Conservation (phyloP, 2,797 vertebrate species). For the Aldrovandia affinis region DNA sequence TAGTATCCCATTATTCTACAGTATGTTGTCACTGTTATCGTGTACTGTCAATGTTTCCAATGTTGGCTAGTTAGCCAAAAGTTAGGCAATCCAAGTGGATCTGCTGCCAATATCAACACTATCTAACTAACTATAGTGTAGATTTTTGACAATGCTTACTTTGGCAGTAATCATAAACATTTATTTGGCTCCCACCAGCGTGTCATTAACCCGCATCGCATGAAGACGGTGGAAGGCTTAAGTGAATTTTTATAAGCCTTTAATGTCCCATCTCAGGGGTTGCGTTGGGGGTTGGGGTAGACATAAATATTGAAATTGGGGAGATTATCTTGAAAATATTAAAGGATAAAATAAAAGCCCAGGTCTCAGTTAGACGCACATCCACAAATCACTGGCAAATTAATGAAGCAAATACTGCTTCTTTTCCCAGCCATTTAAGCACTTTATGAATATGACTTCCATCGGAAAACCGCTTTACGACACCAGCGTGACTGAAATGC, state of each 20-base stretch:
- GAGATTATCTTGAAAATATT: neutral
- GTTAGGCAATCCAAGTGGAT: neutral
- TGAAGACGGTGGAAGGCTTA: neutral
- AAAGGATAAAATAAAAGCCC: neutral
- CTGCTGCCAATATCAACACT: slow-evolving; percentile 1
- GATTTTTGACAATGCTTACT: neutral
- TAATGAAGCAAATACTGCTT: neutral
- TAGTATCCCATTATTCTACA: neutral
- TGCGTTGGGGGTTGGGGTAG: neutral
- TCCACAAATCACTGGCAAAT: neutral
- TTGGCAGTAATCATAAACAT: neutral
- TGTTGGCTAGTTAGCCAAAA: neutral
- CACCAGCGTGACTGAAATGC: neutral
- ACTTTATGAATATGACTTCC: neutral
- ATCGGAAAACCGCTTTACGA: neutral
- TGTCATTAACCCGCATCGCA: neutral
- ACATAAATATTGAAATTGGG: neutral
- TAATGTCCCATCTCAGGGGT: neutral
- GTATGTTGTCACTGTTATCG: neutral
- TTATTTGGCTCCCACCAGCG: neutral
- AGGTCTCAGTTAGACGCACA: neutral
- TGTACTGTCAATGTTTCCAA: neutral
- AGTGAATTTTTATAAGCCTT: neutral
- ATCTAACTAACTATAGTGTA: neutral
- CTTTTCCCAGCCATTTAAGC: neutral